phyloP scores from a whole-genome alignment of 2,797 vertebrate species.

The Hylomyscus alleni region DNA sequence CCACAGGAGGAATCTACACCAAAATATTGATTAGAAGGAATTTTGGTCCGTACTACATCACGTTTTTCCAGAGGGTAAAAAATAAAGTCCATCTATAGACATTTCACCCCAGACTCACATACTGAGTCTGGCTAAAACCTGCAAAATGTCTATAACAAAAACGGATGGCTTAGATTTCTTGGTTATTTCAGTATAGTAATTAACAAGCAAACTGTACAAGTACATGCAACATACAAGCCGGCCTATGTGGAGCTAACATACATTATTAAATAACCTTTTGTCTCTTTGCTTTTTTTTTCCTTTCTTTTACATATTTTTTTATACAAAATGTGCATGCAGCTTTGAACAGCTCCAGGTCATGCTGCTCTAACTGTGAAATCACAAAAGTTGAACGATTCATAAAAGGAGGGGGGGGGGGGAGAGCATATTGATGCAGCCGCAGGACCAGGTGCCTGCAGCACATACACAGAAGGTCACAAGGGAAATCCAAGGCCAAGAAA shows the following conservation, averaged over 20 bases:
- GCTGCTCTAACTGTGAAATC: slow-evolving; percentile 93
- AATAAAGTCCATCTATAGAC: slow-evolving; percentile 94
- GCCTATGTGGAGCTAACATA: slow-evolving; percentile 98
- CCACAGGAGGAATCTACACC: slow-evolving; percentile 94
- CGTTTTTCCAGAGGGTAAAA: slow-evolving; percentile 92
- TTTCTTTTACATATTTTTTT: slow-evolving; percentile 85
- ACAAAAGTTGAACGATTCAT: slow-evolving; percentile 91
- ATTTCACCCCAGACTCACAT: slow-evolving; percentile 95
- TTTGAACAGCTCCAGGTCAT: slow-evolving; percentile 96
- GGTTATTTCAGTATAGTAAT: slow-evolving; percentile 96
- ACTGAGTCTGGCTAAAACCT: slow-evolving; percentile 92
- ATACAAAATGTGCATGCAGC: slow-evolving; percentile 99
- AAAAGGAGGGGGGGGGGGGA: slow-evolving; percentile 89
- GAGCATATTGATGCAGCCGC: slow-evolving; percentile 90
- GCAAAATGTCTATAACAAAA: slow-evolving; percentile 94
- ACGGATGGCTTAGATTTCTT: slow-evolving; percentile 99
- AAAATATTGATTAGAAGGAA: slow-evolving; percentile 93
- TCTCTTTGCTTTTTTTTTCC: slow-evolving; percentile 88
- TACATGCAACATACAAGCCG: slow-evolving; percentile 99
- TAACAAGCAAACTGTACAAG: slow-evolving; percentile 99
- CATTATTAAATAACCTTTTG: slow-evolving; percentile 94
- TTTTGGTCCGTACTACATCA: slow-evolving; percentile 93
- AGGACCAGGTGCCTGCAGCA: slow-evolving; percentile 91
- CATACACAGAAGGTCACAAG: slow-evolving; percentile 92
- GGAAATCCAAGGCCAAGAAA: slow-evolving; percentile 90